These are phyloP conservation scores for Epistrophe grossulariae DNA, from an alignment of 2,888 invertebrate species.

Conservation along the genomic window DNA sequence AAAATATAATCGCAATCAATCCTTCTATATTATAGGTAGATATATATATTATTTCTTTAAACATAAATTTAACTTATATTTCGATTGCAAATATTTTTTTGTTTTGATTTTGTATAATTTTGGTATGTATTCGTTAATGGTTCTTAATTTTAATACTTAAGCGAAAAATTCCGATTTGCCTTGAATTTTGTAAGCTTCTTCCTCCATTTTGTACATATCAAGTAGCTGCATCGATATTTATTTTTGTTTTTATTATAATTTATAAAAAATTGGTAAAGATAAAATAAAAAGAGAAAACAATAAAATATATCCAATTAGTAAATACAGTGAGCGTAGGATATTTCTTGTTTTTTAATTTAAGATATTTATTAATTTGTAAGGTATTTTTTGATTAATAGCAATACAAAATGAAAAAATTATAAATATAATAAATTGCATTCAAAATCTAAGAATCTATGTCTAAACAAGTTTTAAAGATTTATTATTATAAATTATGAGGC, in stretches of 20 bases:
- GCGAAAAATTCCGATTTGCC: conserved; percentile 96
- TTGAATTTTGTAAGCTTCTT: conserved; percentile 94
- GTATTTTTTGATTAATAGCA: not conserved
- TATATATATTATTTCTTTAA: conserved; percentile 1
- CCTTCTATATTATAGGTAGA: not conserved
- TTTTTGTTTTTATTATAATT: conserved; percentile 34
- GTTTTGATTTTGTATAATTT: conserved; percentile 61
- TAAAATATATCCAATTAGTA: conserved; percentile 65
- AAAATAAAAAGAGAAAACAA: conserved; percentile 65
- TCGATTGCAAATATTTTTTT: conserved; percentile 76
- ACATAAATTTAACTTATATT: conserved; percentile 69
- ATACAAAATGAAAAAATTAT: not conserved
- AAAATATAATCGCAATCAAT: not conserved
- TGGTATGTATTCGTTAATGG: conserved; percentile 63
- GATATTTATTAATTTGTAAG: not conserved
- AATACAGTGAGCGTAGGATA: not conserved
- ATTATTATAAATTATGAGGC: not conserved
- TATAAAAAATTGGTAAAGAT: conserved; percentile 14
- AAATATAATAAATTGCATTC: not conserved
- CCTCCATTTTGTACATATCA: conserved; percentile 97
- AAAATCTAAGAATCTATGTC: not conserved
- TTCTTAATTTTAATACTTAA: conserved; percentile 84
- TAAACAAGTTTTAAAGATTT: not conserved
- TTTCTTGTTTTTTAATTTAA: not conserved
- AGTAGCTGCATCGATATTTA: conserved; percentile 87